Conservation (phyloP, 2,888 invertebrate genomes). For the Nipponacmea schrenckii region DNA sequence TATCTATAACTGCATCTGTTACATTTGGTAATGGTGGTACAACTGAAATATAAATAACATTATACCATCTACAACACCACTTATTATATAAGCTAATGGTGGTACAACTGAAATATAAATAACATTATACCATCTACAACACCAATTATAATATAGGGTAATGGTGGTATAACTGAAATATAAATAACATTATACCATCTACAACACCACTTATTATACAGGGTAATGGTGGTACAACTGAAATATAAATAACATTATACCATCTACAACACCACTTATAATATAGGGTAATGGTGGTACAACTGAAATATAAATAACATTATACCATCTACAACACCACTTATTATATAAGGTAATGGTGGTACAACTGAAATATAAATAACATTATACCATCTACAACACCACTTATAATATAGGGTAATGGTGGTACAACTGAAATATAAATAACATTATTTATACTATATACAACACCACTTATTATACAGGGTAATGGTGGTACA, state of each 20-base stretch:
- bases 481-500: neutral
- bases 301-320: conserved; percentile 40
- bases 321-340: conserved; percentile 78
- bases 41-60: conserved; percentile 41
- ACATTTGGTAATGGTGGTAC: conserved; percentile 79
- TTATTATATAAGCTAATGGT: too few relatives aligned
- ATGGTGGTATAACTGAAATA: conserved; percentile 70
- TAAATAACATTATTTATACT: conserved; percentile 70
- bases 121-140: conserved; percentile 76
- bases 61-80: neutral
- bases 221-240: conserved; percentile 74
- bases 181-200: conserved; percentile 72
- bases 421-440: conserved; percentile 19
- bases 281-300: conserved; percentile 76
- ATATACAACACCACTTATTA: conserved; percentile 67
- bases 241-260: conserved; percentile 16
- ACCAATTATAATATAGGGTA: conserved; percentile 84
- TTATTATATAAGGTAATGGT: conserved; percentile 55
- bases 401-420: conserved; percentile 57
- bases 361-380: neutral
- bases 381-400: conserved; percentile 73
- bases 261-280: conserved; percentile 75
- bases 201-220: conserved; percentile 87
- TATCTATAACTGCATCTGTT: conserved; percentile 84
- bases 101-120: neutral